phyloP scores from a whole-genome alignment of 2,888 invertebrate genomes.

The Diarsia dahlii region DNA sequence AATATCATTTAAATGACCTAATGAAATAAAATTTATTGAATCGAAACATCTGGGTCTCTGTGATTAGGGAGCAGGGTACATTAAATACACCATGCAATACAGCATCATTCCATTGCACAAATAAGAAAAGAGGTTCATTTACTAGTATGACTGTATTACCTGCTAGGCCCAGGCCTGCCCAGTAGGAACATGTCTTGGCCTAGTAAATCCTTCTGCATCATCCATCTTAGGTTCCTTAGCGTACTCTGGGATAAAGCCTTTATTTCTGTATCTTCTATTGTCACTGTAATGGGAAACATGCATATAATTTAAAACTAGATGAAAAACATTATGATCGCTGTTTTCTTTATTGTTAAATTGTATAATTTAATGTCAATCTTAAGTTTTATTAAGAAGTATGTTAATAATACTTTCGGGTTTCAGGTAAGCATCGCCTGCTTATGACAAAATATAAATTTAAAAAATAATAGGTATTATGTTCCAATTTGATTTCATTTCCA shows the following conservation, averaged over 20 bases:
- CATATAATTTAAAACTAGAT: background rate
- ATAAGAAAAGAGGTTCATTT: background rate
- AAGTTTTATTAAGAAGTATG: background rate
- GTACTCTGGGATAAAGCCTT: constrained; percentile 93
- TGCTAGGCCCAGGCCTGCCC: constrained; percentile 96
- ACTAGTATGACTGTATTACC: constrained; percentile 64
- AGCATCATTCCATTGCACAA: background rate
- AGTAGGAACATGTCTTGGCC: constrained; percentile 99
- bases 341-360: background rate
- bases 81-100: background rate
- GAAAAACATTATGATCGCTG: background rate
- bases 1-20: no score
- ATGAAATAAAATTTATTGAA: no score
- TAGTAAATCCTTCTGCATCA: constrained; percentile 98
- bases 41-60: no score
- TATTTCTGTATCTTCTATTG: constrained; percentile 88
- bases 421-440: background rate
- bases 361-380: no score
- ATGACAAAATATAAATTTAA: background rate
- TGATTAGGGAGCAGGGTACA: background rate
- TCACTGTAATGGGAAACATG: constrained; percentile 75
- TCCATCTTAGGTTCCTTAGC: constrained; percentile 97
- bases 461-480: background rate
- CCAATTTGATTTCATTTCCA: background rate
- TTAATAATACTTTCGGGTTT: background rate